A percentile compares a stretch with the other conserved stretches of the same genome.
phyloP scores from a whole-genome alignment of 2,797 vertebrate species.

The Poecilia picta region DNA sequence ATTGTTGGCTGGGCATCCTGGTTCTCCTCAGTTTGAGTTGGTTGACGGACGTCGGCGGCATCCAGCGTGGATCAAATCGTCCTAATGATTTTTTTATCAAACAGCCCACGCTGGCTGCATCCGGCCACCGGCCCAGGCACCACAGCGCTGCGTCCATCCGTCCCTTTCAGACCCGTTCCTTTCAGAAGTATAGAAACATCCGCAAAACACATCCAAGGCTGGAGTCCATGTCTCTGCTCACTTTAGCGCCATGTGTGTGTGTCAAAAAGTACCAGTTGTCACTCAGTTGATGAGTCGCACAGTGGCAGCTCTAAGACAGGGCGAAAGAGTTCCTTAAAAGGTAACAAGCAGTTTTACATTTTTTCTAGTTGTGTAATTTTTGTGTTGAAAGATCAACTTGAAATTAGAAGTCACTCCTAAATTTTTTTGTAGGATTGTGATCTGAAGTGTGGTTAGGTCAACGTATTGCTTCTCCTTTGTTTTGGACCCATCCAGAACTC shows the following conservation, averaged over 20 bases:
- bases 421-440: not conserved
- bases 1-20: constrained; percentile 12
- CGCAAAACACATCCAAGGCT: not conserved
- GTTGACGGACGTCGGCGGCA: constrained; percentile 20
- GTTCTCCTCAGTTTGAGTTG: constrained; percentile 28
- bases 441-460: not conserved
- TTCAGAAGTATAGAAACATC: not conserved
- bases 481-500: not conserved
- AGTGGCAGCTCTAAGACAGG: not conserved
- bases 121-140: not conserved
- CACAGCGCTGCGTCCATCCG: not conserved
- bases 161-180: not conserved
- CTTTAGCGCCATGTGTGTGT: not conserved
- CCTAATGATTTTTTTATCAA: not conserved
- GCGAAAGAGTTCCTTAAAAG: not conserved
- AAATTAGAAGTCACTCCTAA: not conserved
- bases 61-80: not conserved
- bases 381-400: not conserved
- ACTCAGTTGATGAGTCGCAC: not conserved
- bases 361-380: not conserved
- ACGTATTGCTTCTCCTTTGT: not conserved
- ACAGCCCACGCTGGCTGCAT: not conserved
- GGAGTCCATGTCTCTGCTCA: not conserved
- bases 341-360: not conserved
- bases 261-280: not conserved